Base-by-base conservation (phyloP, 2,797 vertebrate genomes). In the Philypnodon macrostomus region DNA sequence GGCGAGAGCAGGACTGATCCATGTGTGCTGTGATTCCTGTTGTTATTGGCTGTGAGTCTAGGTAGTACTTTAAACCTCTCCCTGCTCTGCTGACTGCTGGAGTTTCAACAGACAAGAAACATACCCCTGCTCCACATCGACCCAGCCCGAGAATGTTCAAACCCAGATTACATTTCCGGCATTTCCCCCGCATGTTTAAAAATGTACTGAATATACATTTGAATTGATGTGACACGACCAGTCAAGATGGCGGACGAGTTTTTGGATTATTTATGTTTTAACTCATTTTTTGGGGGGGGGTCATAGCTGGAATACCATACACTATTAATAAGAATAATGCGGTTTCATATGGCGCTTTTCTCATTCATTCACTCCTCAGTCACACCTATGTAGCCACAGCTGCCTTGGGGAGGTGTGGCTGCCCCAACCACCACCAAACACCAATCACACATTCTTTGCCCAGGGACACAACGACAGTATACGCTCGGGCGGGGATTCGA, bases 1-100 rank as follows among this genome's bases (percentile, higher is more conserved):
- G 67, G 81, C 67, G 67, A 56, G 69, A 75, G 61, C 59, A 55
- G 79, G 26, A 80, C 75, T 70, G 66, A 59, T 77, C 81, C 77
- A 83, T 83, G 73, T 81, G 83, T 47, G 49, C 64, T 65, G 77
- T 71, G 75, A 83, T 79, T 79, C 68, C 68, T 87, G 82, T 85
- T 89, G 85, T 79, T 56, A 58, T 80, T 89, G 86, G 86, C 83
- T 49, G 37, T 24, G 56, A 37, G 44, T 57, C 38, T 70, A 77
- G 73, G 63, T 81, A 72, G 72, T 66, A 60, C 77, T 73, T 57
- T 63, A 55, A 62, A 68, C 60, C 63, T 63, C 59, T 69, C 75
- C 64, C 46, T 37, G 30, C 62, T 31, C 70, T 73, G 78, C 79
- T 75, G 77, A 79, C 77, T 69, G 27, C 49, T 30, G 50, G 44